Evolutionary conservation across 2,797 vertebrate genomes (phyloP).

Genomic region (Leontopithecus rosalia): DNA sequence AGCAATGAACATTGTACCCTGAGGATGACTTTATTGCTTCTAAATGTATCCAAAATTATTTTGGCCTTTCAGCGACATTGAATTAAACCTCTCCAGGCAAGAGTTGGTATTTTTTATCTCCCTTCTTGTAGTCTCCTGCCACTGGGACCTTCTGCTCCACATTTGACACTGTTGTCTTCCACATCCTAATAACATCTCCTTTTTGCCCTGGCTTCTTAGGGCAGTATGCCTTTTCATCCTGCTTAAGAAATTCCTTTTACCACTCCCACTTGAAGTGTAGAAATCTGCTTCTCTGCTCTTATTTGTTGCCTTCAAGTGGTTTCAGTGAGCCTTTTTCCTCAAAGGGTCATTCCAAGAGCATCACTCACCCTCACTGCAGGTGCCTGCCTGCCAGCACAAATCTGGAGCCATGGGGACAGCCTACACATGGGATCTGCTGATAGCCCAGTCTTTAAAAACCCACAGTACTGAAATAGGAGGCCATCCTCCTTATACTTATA

Average conservation of each 20-base stretch:
- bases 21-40: constrained; percentile 36
- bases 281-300: background rate
- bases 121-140: background rate
- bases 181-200: background rate
- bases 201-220: background rate
- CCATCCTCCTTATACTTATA: background rate
- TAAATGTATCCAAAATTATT: constrained; percentile 15
- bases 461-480: no score
- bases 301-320: background rate
- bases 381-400: background rate
- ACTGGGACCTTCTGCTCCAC: background rate
- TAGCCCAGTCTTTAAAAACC: no score
- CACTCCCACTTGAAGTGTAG: background rate
- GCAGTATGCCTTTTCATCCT: background rate
- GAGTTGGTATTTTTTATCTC: background rate
- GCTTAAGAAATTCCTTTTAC: background rate
- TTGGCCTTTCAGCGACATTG: background rate
- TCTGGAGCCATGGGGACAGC: background rate
- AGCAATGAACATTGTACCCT: background rate
- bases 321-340: background rate
- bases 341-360: background rate
- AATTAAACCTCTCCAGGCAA: constrained; percentile 18
- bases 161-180: background rate
- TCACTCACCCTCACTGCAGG: background rate
- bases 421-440: background rate